Conservation (phyloP, 2,888 invertebrate genomes). For the Flexamia atlantica region DNA sequence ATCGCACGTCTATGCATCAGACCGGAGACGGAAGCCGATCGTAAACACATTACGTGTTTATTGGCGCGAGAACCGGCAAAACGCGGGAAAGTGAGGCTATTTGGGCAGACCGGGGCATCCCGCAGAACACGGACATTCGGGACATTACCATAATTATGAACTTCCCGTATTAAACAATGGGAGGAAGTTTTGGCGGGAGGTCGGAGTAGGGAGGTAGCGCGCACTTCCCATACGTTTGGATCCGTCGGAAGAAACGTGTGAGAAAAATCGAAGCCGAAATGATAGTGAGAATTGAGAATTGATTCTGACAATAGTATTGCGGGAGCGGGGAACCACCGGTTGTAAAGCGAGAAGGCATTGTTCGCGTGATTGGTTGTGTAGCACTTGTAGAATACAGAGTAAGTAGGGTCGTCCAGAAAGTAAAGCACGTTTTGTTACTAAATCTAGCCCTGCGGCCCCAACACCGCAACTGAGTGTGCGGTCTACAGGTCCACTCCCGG, state of each 20-base stretch:
- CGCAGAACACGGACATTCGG: not conserved
- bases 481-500: no score
- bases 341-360: not conserved
- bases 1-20: not conserved
- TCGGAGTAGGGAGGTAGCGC: no score
- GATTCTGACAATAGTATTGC: not conserved
- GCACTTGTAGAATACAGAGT: no score
- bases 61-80: constrained; percentile 35
- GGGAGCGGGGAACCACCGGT: not conserved
- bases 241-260: not conserved
- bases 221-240: not conserved
- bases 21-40: constrained; percentile 8
- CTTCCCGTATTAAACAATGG: constrained; percentile 40
- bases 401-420: no score
- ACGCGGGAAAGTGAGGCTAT: constrained; percentile 7
- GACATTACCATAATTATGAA: constrained; percentile 30
- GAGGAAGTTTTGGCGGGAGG: not conserved
- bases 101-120: not conserved
- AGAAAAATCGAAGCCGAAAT: constrained; percentile 7
- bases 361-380: not conserved
- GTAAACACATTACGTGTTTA: constrained; percentile 42
- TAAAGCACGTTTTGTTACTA: no score
- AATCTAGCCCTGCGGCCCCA: no score
- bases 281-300: no score
- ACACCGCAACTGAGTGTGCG: no score